Evolutionary conservation across 2,797 vertebrate genomes (phyloP), one percentile per base, ranked within the genome.

Genomic region (Lutjanus argentimaculatus): DNA sequence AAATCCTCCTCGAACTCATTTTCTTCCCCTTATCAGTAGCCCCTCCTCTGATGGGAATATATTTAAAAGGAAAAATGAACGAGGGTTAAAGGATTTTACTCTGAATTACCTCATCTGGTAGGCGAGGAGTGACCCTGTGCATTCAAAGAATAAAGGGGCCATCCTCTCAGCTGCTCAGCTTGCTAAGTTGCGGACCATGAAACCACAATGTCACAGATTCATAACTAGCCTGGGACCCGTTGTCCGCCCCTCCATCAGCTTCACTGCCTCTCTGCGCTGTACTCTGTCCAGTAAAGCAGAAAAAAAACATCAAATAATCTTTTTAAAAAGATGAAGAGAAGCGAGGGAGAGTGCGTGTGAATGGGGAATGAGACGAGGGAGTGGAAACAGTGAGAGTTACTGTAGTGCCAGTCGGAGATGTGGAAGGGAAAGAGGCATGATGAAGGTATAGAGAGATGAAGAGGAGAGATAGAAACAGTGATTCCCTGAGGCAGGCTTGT

Each of bases 401-500:
- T 72, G 36, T 46, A 80, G 66, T 55, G 42, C 0, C 10, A 67
- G 43, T 67, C 21, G 12, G 79, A 70, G 69, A 80, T 42, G 67
- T 59, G 78, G 25, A 72, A 72, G 42, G 49, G 49, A 73, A 70
- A 79, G 64, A 78, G 53, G 16, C 51, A 8, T 53, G 79, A 81
- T 72, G 77, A 83, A 69, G 65, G 58, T 78, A 79, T 13, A 62
- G 58, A 79, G 63, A 56, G 64, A 90, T 16, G 80, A 85, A n/a
- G 46, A 74, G 65, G 62, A 76, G 64, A 58, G 82, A 66, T 51
- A 49, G 49, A 89, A 73, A 79, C 53, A 67, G 56, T 57, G 12
- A 66, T 64, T 83, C 65, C 81, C 82, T 1, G 42, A 70, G 77
- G 86, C 76, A 12, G 51, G 14, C n/a, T 55, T 19, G 59, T 85